Base-by-base conservation (phyloP, 2,888 invertebrate species). In the Drosophila buzzatii region DNA sequence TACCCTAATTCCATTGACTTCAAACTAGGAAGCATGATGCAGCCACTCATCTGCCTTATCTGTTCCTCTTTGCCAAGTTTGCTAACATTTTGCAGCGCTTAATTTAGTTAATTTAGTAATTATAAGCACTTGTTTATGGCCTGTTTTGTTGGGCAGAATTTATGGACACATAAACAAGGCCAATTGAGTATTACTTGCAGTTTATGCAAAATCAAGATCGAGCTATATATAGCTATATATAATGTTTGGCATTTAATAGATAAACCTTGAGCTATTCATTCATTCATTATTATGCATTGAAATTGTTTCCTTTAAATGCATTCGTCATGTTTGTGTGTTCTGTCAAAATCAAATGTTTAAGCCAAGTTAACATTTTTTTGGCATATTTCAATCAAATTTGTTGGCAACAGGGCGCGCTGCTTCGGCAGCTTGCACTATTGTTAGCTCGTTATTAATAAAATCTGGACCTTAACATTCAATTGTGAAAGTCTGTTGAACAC, bases 171-270 rank as follows among this genome's bases (percentile, higher is more conserved):
- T 45, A 49, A 64, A 59, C 78, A 84, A 82, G 85, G 87, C 72
- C 82, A 63, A 51, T 51, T 33, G 8, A n/a, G 47, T 60, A 86
- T 86, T 86, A 89, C 89, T 89, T 84, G 86, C 89, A 82, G 70
- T 83, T 72, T 70, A 66, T 70, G 52, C 31, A 33, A 58, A 51
- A 51, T 65, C 47, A 65, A 52, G 65, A 45, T 59, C 69, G 63
- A 73, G 69, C 60, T 52, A 71, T 69, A n/a, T 2, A 31, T 31
- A 31, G 10, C 37, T 35, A 49, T n/a, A 27, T 33, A 44, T 18
- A 23, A 16, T 37, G n/a, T 33, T 57, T 57, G 64, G 42, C 42
- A 39, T 56, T 60, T 53, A 31, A 47, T 42, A 37, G 45, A 35
- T 33, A 51, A 61, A 23, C 77, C 79, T 77, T 77, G 79, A 62